Conservation (phyloP, 2,888 invertebrate genomes). For the Lepidocyrtoides sp. region DNA sequence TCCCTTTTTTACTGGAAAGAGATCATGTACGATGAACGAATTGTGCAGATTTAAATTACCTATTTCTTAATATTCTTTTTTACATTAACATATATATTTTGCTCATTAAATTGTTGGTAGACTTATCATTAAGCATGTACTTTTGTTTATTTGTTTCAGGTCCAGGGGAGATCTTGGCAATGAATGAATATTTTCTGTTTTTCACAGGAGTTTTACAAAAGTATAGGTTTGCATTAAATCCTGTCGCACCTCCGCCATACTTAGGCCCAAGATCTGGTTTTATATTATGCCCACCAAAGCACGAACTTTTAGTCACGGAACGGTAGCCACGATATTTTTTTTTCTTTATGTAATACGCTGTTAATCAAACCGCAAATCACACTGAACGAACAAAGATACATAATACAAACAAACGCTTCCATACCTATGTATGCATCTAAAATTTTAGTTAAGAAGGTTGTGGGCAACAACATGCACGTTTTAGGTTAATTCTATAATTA, state of each 20-base stretch:
- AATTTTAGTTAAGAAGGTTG: no score
- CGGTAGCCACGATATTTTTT: neutral
- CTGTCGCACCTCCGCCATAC: slow-evolving; percentile 79
- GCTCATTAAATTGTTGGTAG: no score
- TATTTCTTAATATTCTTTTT: no score
- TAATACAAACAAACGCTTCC: no score
- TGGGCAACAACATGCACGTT: no score
- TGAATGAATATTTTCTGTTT: slow-evolving; percentile 83
- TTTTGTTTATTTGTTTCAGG: neutral
- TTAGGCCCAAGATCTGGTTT: slow-evolving; percentile 83
- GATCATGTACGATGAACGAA: slow-evolving; percentile 69
- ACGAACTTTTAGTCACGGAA: slow-evolving; percentile 80
- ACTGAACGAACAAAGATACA: no score
- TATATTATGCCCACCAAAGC: slow-evolving; percentile 83
- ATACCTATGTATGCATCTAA: no score
- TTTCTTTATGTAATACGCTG: no score
- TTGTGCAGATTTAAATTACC: no score
- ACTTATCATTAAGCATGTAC: neutral
- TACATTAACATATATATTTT: no score
- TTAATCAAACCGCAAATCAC: no score
- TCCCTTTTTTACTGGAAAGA: slow-evolving; percentile 85
- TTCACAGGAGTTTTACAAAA: slow-evolving; percentile 84
- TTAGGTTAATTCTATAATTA: no score
- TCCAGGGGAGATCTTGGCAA: slow-evolving; percentile 83
- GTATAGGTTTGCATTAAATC: slow-evolving; percentile 82